Evolutionary conservation across 2,113 vertebrate genomes (phyloP).

Genomic region (Centrocercus urophasianus): DNA sequence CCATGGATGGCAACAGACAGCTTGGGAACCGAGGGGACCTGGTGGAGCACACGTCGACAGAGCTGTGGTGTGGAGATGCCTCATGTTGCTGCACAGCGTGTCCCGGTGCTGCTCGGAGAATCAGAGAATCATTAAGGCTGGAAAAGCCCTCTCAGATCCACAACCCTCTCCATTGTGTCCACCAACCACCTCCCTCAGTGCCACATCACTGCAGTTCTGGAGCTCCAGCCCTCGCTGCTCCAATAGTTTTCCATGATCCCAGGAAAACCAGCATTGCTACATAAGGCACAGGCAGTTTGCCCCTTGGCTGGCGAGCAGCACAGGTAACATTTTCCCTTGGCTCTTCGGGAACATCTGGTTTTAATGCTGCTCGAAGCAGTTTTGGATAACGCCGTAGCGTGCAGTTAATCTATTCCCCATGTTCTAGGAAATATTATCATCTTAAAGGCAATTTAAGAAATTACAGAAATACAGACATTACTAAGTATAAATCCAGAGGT

Average conservation of each 20-base stretch:
- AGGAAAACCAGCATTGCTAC: background rate
- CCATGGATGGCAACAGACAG: constrained; percentile 11
- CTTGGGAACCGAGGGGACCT: background rate
- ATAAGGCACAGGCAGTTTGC: rapidly evolving
- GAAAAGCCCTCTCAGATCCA: no score
- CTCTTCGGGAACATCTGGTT: background rate
- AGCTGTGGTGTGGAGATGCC: rapidly evolving
- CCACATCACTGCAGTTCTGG: no score
- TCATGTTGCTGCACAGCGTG: no score
- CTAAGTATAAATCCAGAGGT: background rate
- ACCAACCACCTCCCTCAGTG: no score
- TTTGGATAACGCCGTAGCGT: rapidly evolving
- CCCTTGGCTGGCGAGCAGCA: background rate
- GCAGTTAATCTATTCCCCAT: background rate
- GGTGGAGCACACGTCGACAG: background rate
- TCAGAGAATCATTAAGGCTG: no score
- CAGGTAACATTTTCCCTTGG: background rate
- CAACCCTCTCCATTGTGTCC: no score
- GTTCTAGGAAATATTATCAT: background rate
- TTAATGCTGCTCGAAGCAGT: background rate
- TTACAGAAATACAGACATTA: background rate
- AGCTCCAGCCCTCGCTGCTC: no score
- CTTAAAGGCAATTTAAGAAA: background rate
- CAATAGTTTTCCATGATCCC: background rate
- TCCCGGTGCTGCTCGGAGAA: no score